A percentile compares a stretch with the other conserved stretches of the same genome.
Conservation (phyloP, 2,888 invertebrate species). For the Xylocampa areola region DNA sequence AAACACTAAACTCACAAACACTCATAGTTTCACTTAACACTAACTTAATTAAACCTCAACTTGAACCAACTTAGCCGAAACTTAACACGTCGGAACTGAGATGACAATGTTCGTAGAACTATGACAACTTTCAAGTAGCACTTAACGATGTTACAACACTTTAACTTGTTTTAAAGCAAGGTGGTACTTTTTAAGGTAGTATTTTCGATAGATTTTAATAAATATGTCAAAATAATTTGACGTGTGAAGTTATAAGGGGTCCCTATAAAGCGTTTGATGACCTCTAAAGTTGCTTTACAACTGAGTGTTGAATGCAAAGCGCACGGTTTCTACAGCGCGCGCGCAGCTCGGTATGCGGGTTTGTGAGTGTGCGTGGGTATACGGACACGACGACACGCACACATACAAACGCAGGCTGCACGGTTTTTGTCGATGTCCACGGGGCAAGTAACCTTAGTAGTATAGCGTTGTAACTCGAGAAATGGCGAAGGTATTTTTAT, state of each 20-base stretch:
- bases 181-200: conserved; percentile 18
- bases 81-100: conserved; percentile 61
- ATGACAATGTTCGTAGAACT: conserved; percentile 57
- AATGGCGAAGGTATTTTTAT: conserved; percentile 47
- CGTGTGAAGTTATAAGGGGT: conserved; percentile 65
- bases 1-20: conserved; percentile 63
- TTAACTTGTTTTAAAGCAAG: conserved; percentile 27
- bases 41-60: conserved; percentile 58
- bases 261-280: conserved; percentile 86
- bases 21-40: conserved; percentile 69
- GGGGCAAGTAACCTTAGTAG: conserved; percentile 85
- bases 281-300: conserved; percentile 84
- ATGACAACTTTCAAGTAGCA: conserved; percentile 52
- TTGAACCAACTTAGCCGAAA: conserved; percentile 57
- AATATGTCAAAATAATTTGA: conserved; percentile 69
- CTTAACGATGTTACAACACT: conserved; percentile 46
- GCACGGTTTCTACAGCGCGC: conserved; percentile 82
- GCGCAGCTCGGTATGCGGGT: conserved; percentile 84
- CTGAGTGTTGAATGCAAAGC: conserved; percentile 87
- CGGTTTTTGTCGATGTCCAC: conserved; percentile 90
- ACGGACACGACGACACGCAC: conserved; percentile 64
- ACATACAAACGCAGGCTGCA: conserved; percentile 75
- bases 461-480: conserved; percentile 73
- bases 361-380: conserved; percentile 68
- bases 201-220: conserved; percentile 50